Conservation (phyloP, 1,140 invertebrate species). For the Brachionus manjavacas region DNA sequence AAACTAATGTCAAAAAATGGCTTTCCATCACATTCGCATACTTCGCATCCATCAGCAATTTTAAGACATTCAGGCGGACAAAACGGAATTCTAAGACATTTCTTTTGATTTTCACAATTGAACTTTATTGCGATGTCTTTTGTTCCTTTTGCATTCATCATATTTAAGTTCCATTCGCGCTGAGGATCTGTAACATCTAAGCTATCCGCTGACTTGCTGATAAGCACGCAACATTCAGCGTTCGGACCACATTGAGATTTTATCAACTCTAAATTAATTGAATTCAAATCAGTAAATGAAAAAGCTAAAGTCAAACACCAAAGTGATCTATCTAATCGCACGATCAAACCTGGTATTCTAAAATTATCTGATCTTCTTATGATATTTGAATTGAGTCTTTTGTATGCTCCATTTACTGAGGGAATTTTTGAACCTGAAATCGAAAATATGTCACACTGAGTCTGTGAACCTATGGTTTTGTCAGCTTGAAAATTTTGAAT, state of each 20-base stretch:
- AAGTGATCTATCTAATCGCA: neutral
- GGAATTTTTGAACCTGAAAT: neutral
- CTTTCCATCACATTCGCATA: constrained; percentile 34
- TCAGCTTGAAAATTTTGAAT: neutral
- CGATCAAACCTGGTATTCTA: constrained; percentile 25
- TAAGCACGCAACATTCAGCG: neutral
- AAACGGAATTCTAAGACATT: neutral
- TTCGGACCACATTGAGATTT: neutral
- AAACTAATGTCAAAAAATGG: neutral
- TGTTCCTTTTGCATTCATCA: neutral
- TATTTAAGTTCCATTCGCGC: neutral
- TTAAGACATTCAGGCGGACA: constrained; percentile 23
- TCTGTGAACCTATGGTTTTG: neutral
- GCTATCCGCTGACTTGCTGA: neutral
- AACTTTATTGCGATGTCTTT: neutral
- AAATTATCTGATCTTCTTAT: constrained; percentile 32
- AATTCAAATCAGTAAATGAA: constrained; percentile 3
- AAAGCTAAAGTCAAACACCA: constrained; percentile 30
- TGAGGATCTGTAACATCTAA: neutral
- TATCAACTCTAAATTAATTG: neutral
- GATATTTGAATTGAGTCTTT: neutral
- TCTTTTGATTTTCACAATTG: neutral
- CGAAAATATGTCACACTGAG: neutral
- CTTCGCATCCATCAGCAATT: neutral
- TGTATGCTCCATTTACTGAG: neutral